Evolutionary conservation across 2,888 invertebrate species (phyloP).

Genomic region (Acanthosoma haemorrhoidale): DNA sequence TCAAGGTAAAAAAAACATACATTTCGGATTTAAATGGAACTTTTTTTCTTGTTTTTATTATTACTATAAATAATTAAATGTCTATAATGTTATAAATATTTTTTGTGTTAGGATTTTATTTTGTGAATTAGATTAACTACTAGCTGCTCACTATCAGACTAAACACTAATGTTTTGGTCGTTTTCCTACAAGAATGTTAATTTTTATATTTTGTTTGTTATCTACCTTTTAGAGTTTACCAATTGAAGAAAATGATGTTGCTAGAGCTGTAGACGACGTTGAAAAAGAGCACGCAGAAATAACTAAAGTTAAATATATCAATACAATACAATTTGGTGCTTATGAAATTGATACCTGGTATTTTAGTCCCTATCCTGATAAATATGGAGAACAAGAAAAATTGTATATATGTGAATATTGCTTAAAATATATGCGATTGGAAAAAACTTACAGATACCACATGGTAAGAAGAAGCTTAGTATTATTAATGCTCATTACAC

Average conservation of each 20-base stretch:
- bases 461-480: constrained; percentile 53
- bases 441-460: constrained; percentile 83
- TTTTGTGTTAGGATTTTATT: too few relatives aligned
- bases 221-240: neutral
- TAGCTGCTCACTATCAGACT: too few relatives aligned
- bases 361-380: constrained; percentile 97
- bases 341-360: constrained; percentile 97
- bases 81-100: too few relatives aligned
- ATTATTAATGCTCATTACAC: too few relatives aligned
- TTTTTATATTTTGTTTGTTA: too few relatives aligned
- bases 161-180: too few relatives aligned
- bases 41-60: too few relatives aligned
- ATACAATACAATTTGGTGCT: constrained; percentile 80
- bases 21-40: too few relatives aligned
- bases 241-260: neutral
- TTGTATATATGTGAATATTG: constrained; percentile 96
- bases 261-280: constrained; percentile 66
- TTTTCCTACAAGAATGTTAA: too few relatives aligned
- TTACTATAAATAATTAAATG: too few relatives aligned
- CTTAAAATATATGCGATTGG: constrained; percentile 90
- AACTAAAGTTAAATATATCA: constrained; percentile 93
- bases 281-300: constrained; percentile 93
- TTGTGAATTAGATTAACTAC: too few relatives aligned
- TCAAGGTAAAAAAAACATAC: too few relatives aligned
- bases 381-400: constrained; percentile 87